Conservation (phyloP, 1,140 invertebrate genomes). For the Drepana arcuata region DNA sequence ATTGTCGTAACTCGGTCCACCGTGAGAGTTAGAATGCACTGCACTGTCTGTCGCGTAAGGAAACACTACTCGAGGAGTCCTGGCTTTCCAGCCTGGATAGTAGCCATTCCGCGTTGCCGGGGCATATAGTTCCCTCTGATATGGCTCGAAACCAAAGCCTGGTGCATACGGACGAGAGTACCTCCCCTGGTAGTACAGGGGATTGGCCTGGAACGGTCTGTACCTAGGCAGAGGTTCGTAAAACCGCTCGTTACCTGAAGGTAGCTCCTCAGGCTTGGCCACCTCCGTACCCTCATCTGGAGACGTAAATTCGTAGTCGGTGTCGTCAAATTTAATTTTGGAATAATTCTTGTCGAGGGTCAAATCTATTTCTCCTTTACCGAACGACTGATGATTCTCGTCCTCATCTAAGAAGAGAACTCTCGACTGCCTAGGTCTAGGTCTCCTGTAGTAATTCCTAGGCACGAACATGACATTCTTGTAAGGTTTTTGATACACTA, state of each 20-base stretch:
- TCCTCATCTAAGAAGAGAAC: constrained; percentile 53
- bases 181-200: constrained; percentile 49
- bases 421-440: constrained; percentile 31
- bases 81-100: constrained; percentile 62
- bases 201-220: constrained; percentile 23
- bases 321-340: constrained; percentile 54
- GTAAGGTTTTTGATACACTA: constrained; percentile 42
- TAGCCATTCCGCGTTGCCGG: constrained; percentile 42
- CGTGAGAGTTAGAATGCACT: constrained; percentile 65
- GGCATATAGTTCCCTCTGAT: constrained; percentile 23
- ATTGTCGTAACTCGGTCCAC: constrained; percentile 65
- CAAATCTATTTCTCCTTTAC: constrained; percentile 52
- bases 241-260: constrained; percentile 43
- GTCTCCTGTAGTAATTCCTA: constrained; percentile 25
- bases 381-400: constrained; percentile 35
- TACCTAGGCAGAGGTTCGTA: constrained; percentile 41
- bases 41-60: constrained; percentile 61
- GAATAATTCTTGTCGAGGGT: constrained; percentile 35
- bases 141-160: constrained; percentile 40
- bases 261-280: constrained; percentile 15
- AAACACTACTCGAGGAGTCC: constrained; percentile 73
- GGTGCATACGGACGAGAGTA: constrained; percentile 50
- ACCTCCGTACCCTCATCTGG: constrained; percentile 22
- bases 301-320: constrained; percentile 55
- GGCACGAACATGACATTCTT: constrained; percentile 53